Base-by-base conservation (phyloP, 2,113 vertebrate genomes). In the Gobius niger region DNA sequence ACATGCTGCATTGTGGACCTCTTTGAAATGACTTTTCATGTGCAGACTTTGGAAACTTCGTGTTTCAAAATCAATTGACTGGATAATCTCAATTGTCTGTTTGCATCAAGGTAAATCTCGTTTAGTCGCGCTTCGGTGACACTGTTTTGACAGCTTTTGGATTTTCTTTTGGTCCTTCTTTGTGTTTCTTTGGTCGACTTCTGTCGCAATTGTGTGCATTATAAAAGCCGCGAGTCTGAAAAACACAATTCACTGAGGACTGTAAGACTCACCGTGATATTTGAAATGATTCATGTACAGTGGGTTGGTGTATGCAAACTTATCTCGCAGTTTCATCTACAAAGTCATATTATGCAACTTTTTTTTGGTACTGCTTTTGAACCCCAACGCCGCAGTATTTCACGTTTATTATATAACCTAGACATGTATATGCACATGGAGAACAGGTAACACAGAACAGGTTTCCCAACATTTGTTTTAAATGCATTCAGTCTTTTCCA, bases 131-230 rank as follows among this genome's bases (percentile, higher is more conserved):
- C 76, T 70, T 54, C 34, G 67, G 63, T 61, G 54, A 14, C 63
- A 62, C 44, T 46, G 59, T 80, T 73, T 34, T 63, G 71, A 63
- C 66, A 60, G 67, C 68, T 19, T 46, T 13, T 46, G 47, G 51
- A 50, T 71, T 40, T 16, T 1, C 9, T 56, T 70, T 53, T 3
- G 68, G 50, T 67, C 71, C 67, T 3, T 74, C 72, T 71, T 82
- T 77, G 63, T 80, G 77, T 75, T 40, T 46, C 49, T 44, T 66
- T 71, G 72, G 70, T 80, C 72, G 78, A 75, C 60, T 16, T 60
- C 54, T 63, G 70, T 76, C 57, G 16, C 41, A 44, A 42, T 41
- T 44, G 57, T 67, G 68, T 65, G 67, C 51, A 70, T 54, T 53
- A 18, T 51, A 49, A 47, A 75, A 67, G 9, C 49, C 9, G 7